These are phyloP conservation scores for Ophioninae sp. DNA, from an alignment of 2,888 invertebrate genomes.

Conservation along the genomic window DNA sequence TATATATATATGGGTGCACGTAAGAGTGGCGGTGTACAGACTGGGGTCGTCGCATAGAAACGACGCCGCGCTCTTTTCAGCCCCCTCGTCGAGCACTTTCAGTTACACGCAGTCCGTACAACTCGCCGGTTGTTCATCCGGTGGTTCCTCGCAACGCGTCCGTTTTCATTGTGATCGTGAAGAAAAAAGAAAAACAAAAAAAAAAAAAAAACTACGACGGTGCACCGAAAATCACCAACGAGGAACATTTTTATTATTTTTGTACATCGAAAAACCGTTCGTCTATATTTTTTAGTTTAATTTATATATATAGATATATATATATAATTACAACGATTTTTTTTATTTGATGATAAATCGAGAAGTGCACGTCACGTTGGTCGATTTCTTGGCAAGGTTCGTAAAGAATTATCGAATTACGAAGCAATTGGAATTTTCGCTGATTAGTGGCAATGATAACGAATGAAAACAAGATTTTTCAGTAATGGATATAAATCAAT, in stretches of 20 bases:
- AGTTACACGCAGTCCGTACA: constrained; percentile 75
- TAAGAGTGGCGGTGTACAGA: constrained; percentile 39
- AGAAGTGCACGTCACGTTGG: not conserved
- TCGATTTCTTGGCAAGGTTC: not conserved
- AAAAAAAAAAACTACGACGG: not conserved
- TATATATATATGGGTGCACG: not conserved
- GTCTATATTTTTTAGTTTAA: not conserved
- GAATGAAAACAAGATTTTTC: not conserved
- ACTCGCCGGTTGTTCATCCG: constrained; percentile 69
- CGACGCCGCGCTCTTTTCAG: constrained; percentile 62
- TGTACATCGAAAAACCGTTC: not conserved
- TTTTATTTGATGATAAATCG: not conserved
- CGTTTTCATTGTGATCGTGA: not conserved
- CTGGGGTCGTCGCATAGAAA: constrained; percentile 41
- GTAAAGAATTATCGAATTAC: constrained; percentile 8
- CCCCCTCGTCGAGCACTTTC: constrained; percentile 66
- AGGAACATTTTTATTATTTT: not conserved
- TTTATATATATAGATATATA: not conserved
- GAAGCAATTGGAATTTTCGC: constrained; percentile 1
- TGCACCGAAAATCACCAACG: not conserved
- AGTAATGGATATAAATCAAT: too few species aligned
- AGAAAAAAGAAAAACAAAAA: not conserved
- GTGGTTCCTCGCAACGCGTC: not conserved
- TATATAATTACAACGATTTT: not conserved
- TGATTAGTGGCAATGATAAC: not conserved